A percentile compares a stretch with the other conserved stretches of the same genome.
These are phyloP conservation scores for Oopsacas minuta DNA, from an alignment of 37 sponge, comb jelly and placozoan species.

Conservation along the genomic window DNA sequence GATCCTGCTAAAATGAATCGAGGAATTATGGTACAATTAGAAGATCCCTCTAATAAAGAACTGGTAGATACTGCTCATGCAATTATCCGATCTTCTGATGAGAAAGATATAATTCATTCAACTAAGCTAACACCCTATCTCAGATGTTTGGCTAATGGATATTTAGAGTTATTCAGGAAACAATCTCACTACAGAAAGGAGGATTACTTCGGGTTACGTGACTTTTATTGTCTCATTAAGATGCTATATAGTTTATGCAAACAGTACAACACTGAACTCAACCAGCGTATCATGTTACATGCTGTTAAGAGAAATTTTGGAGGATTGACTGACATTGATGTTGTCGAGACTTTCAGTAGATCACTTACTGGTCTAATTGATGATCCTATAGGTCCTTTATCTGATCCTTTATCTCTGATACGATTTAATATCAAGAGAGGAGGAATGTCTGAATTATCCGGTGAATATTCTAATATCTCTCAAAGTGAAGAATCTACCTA, in stretches of 20 bases:
- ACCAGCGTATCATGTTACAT: neutral
- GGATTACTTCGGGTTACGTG: neutral
- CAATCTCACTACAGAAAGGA: neutral
- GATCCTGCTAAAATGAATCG: conserved; percentile 45
- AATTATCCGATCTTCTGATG: neutral
- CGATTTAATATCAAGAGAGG: neutral
- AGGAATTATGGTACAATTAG: conserved; percentile 23
- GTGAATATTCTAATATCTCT: neutral
- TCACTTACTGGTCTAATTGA: neutral
- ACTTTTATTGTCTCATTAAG: neutral
- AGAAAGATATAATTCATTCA: neutral
- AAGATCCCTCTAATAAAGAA: neutral
- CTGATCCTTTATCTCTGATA: neutral
- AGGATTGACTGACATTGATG: neutral
- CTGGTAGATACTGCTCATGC: neutral
- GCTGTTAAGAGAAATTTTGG: neutral
- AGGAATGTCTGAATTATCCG: neutral
- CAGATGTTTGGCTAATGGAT: neutral
- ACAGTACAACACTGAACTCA: neutral
- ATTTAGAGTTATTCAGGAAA: neutral
- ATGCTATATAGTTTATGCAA: neutral
- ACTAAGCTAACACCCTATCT: neutral
- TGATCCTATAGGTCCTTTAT: neutral
- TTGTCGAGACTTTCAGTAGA: neutral
- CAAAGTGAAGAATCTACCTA: neutral